Base-by-base conservation (phyloP, 2,888 invertebrate species). In the Blomia tropicalis region DNA sequence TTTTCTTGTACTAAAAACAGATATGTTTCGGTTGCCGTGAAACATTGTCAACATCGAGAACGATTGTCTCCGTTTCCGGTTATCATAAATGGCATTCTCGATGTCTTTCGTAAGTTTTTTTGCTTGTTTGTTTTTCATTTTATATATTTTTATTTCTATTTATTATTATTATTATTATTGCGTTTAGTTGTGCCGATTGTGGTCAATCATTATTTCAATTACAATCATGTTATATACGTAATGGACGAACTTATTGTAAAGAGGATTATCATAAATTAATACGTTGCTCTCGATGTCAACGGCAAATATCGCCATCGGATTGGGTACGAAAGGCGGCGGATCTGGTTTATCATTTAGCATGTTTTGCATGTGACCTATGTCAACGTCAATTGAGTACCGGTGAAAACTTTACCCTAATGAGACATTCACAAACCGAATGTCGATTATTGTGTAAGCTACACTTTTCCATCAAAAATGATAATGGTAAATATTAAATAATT, bases 361-460 rank as follows among this genome's bases (percentile, higher is more conserved):
- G 98, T 77, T 98, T 98, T 77, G 92, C 95, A 23, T 96, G 96
- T 76, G 92, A 95, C 75, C 87, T 89, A 64, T 91, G 91, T 75
- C 88, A 89, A 70, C 80, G 90, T 32, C 91, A 91, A 76, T 79
- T 91, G 64, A 87, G 87, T 68, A 91, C 90, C 1, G 93, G 93
- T 4, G 93, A 95, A 75, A 93, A 96, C 78, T 98, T 96, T 76
- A 93, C 95, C 14, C 80, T 96, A 65, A 86, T 19, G 14, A 25
- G 30, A 56, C 47, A 31, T 31, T 14, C 14, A 22, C 22, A 14
- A 59, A 11, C 3, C 7, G 56, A 64, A 4, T 87, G 88, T 74
- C 78, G 90, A 68, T 85, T 98, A 63, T 82, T 98, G 67, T 98
- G 96, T 79, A 96, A 95, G 77, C 87, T 90, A 44, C 96, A 98